These are phyloP conservation scores for Vultur gryphus DNA, from an alignment of 2,797 vertebrate genomes.

Conservation along the genomic window DNA sequence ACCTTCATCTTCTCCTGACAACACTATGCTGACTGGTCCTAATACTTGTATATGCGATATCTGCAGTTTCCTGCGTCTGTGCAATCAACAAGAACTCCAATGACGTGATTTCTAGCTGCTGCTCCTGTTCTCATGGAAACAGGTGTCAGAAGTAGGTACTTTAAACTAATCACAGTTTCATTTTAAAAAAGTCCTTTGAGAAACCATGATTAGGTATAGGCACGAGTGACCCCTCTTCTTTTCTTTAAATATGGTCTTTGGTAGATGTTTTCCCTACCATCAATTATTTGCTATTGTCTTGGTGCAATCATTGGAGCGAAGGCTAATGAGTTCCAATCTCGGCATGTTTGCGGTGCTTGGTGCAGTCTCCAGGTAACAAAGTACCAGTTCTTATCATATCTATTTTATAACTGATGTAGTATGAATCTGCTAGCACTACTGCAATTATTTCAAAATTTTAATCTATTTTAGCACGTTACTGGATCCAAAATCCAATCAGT, in stretches of 20 bases:
- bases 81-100: neutral
- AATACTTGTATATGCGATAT: neutral
- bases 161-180: conserved; percentile 15
- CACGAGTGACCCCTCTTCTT: neutral
- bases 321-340: neutral
- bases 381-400: neutral
- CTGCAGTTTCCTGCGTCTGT: neutral
- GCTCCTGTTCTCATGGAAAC: conserved; percentile 70
- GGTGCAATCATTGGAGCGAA: neutral
- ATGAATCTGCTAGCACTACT: neutral
- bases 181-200: neutral
- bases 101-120: neutral
- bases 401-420: neutral
- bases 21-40: neutral
- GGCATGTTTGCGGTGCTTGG: neutral
- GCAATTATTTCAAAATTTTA: neutral
- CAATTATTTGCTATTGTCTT: neutral
- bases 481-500: neutral
- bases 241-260: neutral
- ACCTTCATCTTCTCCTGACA: neutral
- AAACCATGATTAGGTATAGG: neutral
- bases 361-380: conserved; percentile 2
- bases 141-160: conserved; percentile 32
- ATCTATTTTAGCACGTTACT: neutral
- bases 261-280: neutral